phyloP scores from a whole-genome alignment of 92 coral and sea anemone genomes.

The Epizoanthus scotinus region DNA sequence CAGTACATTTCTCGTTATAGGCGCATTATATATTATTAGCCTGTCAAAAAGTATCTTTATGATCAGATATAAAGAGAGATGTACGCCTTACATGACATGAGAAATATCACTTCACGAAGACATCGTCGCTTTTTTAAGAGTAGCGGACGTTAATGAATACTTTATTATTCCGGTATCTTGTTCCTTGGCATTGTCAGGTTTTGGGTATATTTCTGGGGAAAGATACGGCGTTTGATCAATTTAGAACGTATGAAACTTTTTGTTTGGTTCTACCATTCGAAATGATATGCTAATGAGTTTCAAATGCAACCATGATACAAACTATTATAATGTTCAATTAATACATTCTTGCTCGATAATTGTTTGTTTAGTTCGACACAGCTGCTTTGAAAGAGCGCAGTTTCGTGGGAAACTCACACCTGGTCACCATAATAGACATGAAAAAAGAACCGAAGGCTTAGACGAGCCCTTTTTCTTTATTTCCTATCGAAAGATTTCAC shows the following conservation, averaged over 20 bases:
- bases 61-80: background rate
- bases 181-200: background rate
- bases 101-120: background rate
- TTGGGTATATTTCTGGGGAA: background rate
- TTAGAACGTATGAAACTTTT: background rate
- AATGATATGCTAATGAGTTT: constrained; percentile 80
- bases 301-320: constrained; percentile 69
- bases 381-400: constrained; percentile 70
- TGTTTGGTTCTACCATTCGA: constrained; percentile 19
- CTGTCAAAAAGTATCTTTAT: constrained; percentile 19
- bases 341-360: constrained; percentile 84
- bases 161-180: background rate
- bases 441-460: constrained; percentile 43
- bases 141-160: too few species aligned
- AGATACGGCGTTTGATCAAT: constrained; percentile 21
- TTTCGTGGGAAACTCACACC: constrained; percentile 91
- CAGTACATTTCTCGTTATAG: background rate
- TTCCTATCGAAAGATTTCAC: background rate
- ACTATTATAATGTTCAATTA: constrained; percentile 68
- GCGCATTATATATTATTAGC: background rate
- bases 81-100: background rate
- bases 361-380: constrained; percentile 85
- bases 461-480: constrained; percentile 25
- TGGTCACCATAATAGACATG: constrained; percentile 56
- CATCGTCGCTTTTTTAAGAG: constrained; percentile 6